A percentile compares a stretch with the other conserved stretches of the same genome.
These are phyloP conservation scores for Pelosia muscerda DNA, from an alignment of 2,888 invertebrate genomes.

Conservation along the genomic window DNA sequence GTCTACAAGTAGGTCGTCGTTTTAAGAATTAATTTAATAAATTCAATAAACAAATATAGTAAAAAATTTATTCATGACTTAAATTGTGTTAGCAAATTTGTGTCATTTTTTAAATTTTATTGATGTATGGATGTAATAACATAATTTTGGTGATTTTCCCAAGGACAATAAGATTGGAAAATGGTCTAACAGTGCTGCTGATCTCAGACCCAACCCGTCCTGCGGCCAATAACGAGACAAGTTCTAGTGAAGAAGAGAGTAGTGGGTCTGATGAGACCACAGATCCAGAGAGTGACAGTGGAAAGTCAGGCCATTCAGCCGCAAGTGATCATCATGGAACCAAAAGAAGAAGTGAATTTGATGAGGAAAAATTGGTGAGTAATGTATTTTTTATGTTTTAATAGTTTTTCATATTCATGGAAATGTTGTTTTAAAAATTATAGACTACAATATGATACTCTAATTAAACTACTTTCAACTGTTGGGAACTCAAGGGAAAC, in stretches of 20 bases:
- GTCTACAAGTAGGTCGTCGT: slow-evolving; percentile 87
- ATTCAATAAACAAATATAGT: background rate
- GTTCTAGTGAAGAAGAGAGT: slow-evolving; percentile 72
- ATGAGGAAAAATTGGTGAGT: slow-evolving; percentile 83
- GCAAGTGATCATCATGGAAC: slow-evolving; percentile 73
- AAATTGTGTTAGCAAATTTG: background rate
- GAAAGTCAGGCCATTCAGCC: slow-evolving; percentile 68
- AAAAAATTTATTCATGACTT: background rate
- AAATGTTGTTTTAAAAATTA: too few relatives aligned
- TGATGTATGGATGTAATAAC: slow-evolving; percentile 2
- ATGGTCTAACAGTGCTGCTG: slow-evolving; percentile 91
- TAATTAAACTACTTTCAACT: background rate
- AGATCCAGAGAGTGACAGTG: slow-evolving; percentile 79
- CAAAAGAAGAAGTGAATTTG: slow-evolving; percentile 67
- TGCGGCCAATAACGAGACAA: slow-evolving; percentile 54
- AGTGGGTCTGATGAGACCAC: slow-evolving; percentile 68
- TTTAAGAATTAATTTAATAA: slow-evolving; percentile 1
- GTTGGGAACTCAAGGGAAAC: background rate
- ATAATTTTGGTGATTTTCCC: slow-evolving; percentile 8
- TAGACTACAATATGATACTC: too few relatives aligned
- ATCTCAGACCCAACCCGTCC: slow-evolving; percentile 88
- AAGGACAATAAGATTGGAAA: slow-evolving; percentile 81
- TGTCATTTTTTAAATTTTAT: background rate
- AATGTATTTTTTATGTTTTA: background rate
- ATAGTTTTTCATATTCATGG: background rate